These are phyloP conservation scores for Zophobas morio DNA, from an alignment of 1,140 invertebrate species.

Conservation along the genomic window DNA sequence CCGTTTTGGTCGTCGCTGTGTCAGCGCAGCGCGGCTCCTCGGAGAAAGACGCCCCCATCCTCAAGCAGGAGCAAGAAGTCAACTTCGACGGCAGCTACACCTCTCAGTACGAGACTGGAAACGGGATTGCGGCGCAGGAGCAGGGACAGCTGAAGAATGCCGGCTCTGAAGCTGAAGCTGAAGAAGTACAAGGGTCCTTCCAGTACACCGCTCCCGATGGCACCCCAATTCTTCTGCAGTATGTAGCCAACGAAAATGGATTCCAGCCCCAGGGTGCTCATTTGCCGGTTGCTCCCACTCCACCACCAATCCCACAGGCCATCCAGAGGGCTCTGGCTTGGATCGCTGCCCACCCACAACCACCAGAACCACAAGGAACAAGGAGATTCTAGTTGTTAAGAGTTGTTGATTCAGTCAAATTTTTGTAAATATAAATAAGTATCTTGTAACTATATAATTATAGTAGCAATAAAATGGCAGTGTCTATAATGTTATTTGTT, in stretches of 20 bases:
- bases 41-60: conserved; percentile 65
- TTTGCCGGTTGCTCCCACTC: conserved; percentile 69
- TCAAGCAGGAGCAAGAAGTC: conserved; percentile 67
- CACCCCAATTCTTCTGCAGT: conserved; percentile 67
- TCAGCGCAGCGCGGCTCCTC: conserved; percentile 9
- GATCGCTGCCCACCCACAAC: conserved; percentile 63
- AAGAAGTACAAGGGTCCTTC: conserved; percentile 59
- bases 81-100: conserved; percentile 70
- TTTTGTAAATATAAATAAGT: conserved; percentile 25
- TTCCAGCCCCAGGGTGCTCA: conserved; percentile 71
- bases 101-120: conserved; percentile 73
- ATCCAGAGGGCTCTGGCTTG: conserved; percentile 65
- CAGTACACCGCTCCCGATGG: conserved; percentile 73
- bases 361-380: conserved; percentile 33
- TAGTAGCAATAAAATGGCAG: conserved; percentile 9
- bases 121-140: conserved; percentile 73
- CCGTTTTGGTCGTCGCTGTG: conserved; percentile 6
- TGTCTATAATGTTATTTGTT: neutral
- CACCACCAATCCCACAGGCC: conserved; percentile 67
- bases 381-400: conserved; percentile 13
- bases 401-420: conserved; percentile 5
- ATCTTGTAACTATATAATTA: neutral
- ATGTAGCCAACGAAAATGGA: conserved; percentile 72
- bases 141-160: conserved; percentile 70
- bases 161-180: conserved; percentile 66